Conservation (phyloP, 2,113 vertebrate species). For the Bostrychus sinensis region DNA sequence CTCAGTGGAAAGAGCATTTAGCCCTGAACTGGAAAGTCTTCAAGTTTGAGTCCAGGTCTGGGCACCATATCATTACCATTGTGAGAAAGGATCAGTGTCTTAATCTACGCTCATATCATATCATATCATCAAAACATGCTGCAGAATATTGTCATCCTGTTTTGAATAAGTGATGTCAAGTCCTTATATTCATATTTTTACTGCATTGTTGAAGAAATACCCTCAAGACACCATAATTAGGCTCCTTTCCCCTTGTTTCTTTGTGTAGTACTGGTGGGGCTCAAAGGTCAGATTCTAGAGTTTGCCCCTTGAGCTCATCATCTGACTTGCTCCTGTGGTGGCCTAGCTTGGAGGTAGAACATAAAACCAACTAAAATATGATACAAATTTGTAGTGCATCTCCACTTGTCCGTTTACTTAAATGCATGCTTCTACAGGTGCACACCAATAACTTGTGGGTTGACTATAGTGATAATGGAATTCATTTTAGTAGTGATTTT, state of each 20-base stretch:
- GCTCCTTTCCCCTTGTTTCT: slow-evolving; percentile 10
- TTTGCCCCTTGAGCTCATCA: background rate
- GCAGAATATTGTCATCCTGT: too few relatives aligned
- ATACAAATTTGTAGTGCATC: background rate
- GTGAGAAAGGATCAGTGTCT: too few relatives aligned
- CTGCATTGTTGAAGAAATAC: background rate
- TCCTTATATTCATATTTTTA: background rate
- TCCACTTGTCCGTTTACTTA: background rate
- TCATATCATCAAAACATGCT: too few relatives aligned
- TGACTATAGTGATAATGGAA: background rate
- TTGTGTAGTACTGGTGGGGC: slow-evolving; percentile 21
- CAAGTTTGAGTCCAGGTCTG: too few relatives aligned
- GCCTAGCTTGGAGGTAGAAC: slow-evolving; percentile 51
- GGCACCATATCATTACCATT: too few relatives aligned
- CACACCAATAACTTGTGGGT: background rate
- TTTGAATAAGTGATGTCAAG: too few relatives aligned
- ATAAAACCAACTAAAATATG: slow-evolving; percentile 21
- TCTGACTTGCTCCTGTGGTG: slow-evolving; percentile 37
- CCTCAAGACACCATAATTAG: slow-evolving; percentile 24
- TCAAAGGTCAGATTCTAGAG: slow-evolving; percentile 43
- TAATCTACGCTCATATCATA: too few relatives aligned
- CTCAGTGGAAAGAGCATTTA: too few relatives aligned
- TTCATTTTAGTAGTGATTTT: background rate
- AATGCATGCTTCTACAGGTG: background rate
- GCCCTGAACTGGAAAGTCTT: too few relatives aligned